Evolutionary conservation across 2,113 vertebrate genomes (phyloP), one percentile per base, ranked within the genome.

Genomic region (Panurus biarmicus): DNA sequence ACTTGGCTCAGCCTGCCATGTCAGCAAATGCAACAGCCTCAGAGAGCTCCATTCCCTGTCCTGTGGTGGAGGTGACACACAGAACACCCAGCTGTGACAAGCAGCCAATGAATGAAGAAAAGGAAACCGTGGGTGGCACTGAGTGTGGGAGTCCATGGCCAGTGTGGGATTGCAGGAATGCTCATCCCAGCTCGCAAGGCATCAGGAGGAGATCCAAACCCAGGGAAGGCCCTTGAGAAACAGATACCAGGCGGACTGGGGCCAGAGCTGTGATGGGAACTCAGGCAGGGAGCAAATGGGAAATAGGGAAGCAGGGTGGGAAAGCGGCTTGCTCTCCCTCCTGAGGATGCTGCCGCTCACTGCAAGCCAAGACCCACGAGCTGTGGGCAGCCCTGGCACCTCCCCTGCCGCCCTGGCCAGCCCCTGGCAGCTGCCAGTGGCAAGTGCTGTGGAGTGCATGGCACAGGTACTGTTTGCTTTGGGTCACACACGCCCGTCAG

Each of bases 391-490:
- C 72, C 57, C 66, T 26, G 29, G 71, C 47, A 40, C 64, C 66
- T 36, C 35, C 67, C 50, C 79, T 31, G 8, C 20, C 7, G 18
- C 4, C 13, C 87, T 67, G 88, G 79, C 78, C 95, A 77, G 89
- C 73, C 72, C 79, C 85, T 90, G 89, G 88, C 80, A 67, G 70
- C 25, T 48, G 31, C 40, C 58, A 40, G 62, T 3, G 24, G 93
- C 12, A 14, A 42, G 40, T 42, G 40, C 85, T 67, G 92, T 33
- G 80, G 57, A 95, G 96, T 62, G 89, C 85, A 42, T 94, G 98
- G 98, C 96, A 85, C 17, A 95, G 92, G 83, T 86, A 44, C 42
- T 97, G 98, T 97, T 98, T 98, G 90, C 95, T 94, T 98, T 98
- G 98, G 98, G 98, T 95, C 83, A 38, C 57, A 66, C 85, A 42